A percentile compares a stretch with the other conserved stretches of the same genome.
These are phyloP conservation scores for Diorhabda carinulata DNA, from an alignment of 1,140 invertebrate species.

Conservation along the genomic window DNA sequence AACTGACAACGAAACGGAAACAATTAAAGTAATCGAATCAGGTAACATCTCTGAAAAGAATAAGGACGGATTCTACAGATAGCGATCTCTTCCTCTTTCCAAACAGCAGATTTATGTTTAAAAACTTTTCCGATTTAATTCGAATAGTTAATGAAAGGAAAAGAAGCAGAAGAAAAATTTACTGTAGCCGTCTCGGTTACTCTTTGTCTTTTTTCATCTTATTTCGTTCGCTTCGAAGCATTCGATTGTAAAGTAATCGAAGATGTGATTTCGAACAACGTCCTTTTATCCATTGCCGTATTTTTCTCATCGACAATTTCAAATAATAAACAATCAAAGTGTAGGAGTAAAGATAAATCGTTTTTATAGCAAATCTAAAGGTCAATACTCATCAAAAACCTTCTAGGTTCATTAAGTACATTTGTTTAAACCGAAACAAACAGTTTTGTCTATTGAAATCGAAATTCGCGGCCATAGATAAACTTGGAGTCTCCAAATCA, in stretches of 20 bases:
- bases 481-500: too few relatives aligned
- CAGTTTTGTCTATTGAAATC: too few relatives aligned
- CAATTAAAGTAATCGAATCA: constrained; percentile 2
- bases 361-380: too few relatives aligned
- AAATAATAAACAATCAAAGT: too few relatives aligned
- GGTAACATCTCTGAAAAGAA: not conserved
- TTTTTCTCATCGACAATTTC: too few relatives aligned
- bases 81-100: not conserved
- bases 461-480: too few relatives aligned
- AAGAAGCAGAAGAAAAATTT: not conserved
- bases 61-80: not conserved
- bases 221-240: not conserved
- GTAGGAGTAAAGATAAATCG: too few relatives aligned
- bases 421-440: too few relatives aligned
- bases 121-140: not conserved
- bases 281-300: not conserved
- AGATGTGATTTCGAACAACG: not conserved
- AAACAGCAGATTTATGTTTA: constrained; percentile 2
- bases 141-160: not conserved
- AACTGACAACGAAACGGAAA: not conserved
- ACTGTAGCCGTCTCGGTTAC: not conserved
- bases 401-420: too few relatives aligned
- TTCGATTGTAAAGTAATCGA: constrained; percentile 2
- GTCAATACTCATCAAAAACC: too few relatives aligned
- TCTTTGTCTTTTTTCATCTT: not conserved